phyloP scores from a whole-genome alignment of 2,888 invertebrate genomes.

The Noctua comes region DNA sequence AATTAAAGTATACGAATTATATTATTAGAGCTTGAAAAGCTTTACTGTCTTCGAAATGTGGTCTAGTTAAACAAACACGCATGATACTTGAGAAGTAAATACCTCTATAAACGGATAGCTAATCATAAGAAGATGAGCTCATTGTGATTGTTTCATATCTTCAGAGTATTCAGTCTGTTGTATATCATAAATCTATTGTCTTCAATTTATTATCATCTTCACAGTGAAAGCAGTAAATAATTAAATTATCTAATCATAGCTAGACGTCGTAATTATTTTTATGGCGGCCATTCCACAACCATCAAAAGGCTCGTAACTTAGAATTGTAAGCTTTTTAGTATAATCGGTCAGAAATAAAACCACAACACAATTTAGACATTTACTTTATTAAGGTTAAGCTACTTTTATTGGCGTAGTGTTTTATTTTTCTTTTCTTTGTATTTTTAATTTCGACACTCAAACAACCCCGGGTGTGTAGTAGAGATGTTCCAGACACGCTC shows the following conservation, averaged over 20 bases:
- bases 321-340: slow-evolving; percentile 59
- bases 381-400: slow-evolving; percentile 31
- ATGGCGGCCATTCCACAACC: slow-evolving; percentile 54
- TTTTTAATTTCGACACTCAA: slow-evolving; percentile 39
- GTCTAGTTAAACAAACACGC: slow-evolving; percentile 15
- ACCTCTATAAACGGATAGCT: slow-evolving; percentile 27
- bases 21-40: not conserved
- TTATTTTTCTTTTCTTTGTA: not conserved
- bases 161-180: slow-evolving; percentile 38
- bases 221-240: slow-evolving; percentile 59
- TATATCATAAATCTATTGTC: slow-evolving; percentile 61
- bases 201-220: slow-evolving; percentile 47
- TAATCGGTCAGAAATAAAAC: slow-evolving; percentile 56
- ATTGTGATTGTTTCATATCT: slow-evolving; percentile 48
- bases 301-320: slow-evolving; percentile 55
- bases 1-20: not conserved
- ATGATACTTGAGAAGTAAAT: slow-evolving; percentile 21
- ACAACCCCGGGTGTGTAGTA: slow-evolving; percentile 20
- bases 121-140: slow-evolving; percentile 26
- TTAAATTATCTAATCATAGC: slow-evolving; percentile 62
- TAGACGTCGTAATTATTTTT: slow-evolving; percentile 59
- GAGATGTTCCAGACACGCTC: slow-evolving; percentile 40
- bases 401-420: slow-evolving; percentile 13
- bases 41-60: not conserved
- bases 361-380: slow-evolving; percentile 45